Evolutionary conservation across 2,113 vertebrate genomes (phyloP).

Genomic region (Pyxicephalus adspersus): DNA sequence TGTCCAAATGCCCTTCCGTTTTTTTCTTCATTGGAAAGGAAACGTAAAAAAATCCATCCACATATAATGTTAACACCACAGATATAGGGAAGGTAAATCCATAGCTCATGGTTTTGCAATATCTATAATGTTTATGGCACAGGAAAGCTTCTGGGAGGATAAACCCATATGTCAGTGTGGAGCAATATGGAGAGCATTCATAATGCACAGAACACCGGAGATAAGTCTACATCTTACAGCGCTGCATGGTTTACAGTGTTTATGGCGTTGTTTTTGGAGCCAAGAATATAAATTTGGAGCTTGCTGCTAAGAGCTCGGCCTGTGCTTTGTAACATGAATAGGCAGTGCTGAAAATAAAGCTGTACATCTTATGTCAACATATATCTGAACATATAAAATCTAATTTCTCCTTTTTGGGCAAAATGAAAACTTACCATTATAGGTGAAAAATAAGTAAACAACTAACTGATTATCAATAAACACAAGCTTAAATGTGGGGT

Average conservation of each 20-base stretch:
- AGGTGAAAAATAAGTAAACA: no score
- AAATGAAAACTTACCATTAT: no score
- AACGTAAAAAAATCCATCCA: conserved; percentile 20
- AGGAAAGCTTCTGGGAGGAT: conserved; percentile 47
- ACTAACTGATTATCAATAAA: no score
- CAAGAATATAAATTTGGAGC: conserved; percentile 43
- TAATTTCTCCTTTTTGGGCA: no score
- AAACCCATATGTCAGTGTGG: conserved; percentile 47
- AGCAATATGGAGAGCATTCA: conserved; percentile 35
- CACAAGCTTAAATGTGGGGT: no score
- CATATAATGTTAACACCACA: conserved; percentile 46
- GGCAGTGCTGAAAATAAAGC: conserved; percentile 12
- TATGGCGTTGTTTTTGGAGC: conserved; percentile 28
- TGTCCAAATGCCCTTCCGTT: conserved; percentile 1
- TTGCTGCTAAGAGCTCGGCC: conserved; percentile 33
- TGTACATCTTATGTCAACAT: conserved; percentile 28
- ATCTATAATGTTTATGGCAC: conserved; percentile 49
- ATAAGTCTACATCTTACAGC: conserved; percentile 9
- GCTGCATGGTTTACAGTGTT: conserved; percentile 18
- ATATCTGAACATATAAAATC: neutral
- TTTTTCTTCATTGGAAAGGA: conserved; percentile 34
- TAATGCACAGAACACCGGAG: conserved; percentile 34
- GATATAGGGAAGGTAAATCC: conserved; percentile 18
- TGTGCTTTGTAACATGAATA: conserved; percentile 38
- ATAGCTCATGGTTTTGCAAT: conserved; percentile 41